Conservation (phyloP, 1,140 invertebrate genomes). For the Phocides pigmalion region DNA sequence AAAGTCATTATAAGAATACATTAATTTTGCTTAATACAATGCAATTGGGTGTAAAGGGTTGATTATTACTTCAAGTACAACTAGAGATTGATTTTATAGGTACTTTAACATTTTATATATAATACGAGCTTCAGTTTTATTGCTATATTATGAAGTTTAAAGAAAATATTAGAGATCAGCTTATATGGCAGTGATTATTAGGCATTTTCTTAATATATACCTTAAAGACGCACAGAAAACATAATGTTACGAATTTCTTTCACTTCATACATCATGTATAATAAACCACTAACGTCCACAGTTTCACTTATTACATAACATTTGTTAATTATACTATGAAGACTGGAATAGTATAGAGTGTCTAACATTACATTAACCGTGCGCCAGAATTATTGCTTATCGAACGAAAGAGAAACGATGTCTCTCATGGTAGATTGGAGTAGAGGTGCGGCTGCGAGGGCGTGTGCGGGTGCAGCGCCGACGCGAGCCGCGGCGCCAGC, state of each 20-base stretch:
- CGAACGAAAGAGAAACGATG: background rate
- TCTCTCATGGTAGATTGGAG: constrained; percentile 30
- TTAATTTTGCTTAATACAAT: constrained; percentile 23
- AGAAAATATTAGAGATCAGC: constrained; percentile 19
- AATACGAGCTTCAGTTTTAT: constrained; percentile 15
- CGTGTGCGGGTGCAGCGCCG: constrained; percentile 23
- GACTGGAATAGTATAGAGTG: background rate
- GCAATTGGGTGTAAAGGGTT: constrained; percentile 23
- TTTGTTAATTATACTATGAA: too few species aligned
- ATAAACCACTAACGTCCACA: background rate
- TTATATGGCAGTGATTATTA: constrained; percentile 16
- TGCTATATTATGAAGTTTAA: constrained; percentile 14
- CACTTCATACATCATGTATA: background rate
- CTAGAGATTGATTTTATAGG: constrained; percentile 15
- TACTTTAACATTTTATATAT: constrained; percentile 13
- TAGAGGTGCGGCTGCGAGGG: constrained; percentile 22
- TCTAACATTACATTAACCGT: background rate
- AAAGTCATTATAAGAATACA: background rate
- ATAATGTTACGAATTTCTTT: constrained; percentile 7
- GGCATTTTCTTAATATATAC: constrained; percentile 16
- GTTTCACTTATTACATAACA: background rate
- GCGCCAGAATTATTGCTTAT: constrained; percentile 24
- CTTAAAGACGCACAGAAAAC: constrained; percentile 2
- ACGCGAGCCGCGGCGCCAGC: constrained; percentile 39
- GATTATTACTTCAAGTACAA: constrained; percentile 16